Percentiles rank a stretch among this genome's conserved stretches.
Conservation (phyloP, 2,797 vertebrate genomes). For the Trachops cirrhosus region DNA sequence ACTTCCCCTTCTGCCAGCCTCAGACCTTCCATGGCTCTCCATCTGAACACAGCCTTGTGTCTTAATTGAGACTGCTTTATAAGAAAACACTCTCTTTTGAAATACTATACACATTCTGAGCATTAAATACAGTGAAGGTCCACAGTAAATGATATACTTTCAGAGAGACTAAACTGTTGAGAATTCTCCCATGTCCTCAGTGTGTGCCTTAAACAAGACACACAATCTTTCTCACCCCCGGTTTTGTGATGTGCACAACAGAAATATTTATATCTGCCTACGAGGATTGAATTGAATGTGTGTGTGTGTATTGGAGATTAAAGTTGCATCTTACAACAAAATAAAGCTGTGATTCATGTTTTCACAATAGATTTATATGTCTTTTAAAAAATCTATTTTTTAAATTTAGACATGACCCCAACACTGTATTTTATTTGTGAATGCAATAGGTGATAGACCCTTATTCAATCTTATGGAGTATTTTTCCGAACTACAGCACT, state of each 20-base stretch:
- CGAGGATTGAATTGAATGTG: not conserved
- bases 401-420: not conserved
- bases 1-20: not conserved
- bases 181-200: not conserved
- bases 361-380: not conserved
- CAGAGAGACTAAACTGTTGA: not conserved
- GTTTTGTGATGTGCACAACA: not conserved
- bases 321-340: not conserved
- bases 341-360: not conserved
- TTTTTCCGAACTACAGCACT: not conserved
- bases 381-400: not conserved
- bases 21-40: not conserved
- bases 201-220: not conserved
- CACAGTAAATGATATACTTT: not conserved
- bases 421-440: not conserved
- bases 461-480: not conserved
- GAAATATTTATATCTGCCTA: conserved; percentile 1
- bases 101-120: not conserved
- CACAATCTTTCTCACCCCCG: not conserved
- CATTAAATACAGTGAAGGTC: not conserved
- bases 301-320: not conserved
- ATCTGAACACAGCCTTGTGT: not conserved
- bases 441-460: not conserved
- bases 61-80: not conserved
- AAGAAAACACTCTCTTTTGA: conserved; percentile 1